These are phyloP conservation scores for Bufo bufo DNA, from an alignment of 2,113 vertebrate genomes.

Conservation along the genomic window DNA sequence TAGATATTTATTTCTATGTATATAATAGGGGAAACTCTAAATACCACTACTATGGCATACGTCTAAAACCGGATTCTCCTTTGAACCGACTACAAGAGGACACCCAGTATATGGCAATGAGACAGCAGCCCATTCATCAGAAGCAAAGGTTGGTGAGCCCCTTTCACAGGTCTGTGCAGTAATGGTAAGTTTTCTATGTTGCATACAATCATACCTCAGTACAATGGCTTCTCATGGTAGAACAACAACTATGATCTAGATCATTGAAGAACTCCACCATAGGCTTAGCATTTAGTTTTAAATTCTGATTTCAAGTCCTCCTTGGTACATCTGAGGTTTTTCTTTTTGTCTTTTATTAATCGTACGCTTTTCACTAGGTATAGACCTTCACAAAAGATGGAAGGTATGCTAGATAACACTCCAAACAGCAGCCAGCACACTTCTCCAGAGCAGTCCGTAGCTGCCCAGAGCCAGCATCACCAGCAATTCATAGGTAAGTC, in stretches of 20 bases:
- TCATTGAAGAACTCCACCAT: no score
- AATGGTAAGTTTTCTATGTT: no score
- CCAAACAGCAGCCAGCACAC: slow-evolving; percentile 79
- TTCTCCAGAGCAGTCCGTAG: slow-evolving; percentile 87
- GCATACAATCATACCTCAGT: no score
- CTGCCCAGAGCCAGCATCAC: slow-evolving; percentile 93
- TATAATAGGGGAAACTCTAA: slow-evolving; percentile 93
- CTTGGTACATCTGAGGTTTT: no score
- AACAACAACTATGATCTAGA: no score
- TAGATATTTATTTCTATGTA: background rate
- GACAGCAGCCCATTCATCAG: slow-evolving; percentile 94
- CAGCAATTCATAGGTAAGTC: slow-evolving; percentile 95
- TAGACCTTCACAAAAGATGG: slow-evolving; percentile 90
- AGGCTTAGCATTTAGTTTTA: no score
- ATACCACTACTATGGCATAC: slow-evolving; percentile 98
- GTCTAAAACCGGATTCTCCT: slow-evolving; percentile 94
- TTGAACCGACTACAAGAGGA: slow-evolving; percentile 95
- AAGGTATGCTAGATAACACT: slow-evolving; percentile 81
- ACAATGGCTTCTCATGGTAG: no score
- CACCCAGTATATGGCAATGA: slow-evolving; percentile 96
- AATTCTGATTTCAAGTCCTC: no score
- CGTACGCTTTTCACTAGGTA: slow-evolving; percentile 71
- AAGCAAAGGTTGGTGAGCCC: slow-evolving; percentile 84
- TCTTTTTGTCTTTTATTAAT: no score
- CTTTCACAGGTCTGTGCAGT: background rate